Evolutionary conservation across 2,113 vertebrate species (phyloP).

Genomic region (Lontra canadensis): DNA sequence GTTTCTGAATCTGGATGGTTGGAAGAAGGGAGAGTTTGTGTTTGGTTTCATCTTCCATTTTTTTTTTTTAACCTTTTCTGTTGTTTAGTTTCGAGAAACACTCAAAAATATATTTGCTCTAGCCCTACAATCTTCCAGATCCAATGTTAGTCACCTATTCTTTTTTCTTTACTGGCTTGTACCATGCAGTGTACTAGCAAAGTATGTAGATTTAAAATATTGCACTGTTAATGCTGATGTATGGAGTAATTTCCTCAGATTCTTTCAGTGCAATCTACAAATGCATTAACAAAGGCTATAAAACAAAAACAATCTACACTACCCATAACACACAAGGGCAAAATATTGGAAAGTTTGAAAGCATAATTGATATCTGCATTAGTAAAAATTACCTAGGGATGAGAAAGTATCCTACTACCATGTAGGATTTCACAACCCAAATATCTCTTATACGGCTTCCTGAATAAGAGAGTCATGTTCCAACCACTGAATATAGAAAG

Average conservation of each 20-base stretch:
- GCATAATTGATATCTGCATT: constrained; percentile 74
- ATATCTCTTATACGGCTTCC: constrained; percentile 55
- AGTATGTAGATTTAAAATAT: constrained; percentile 55
- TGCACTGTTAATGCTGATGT: constrained; percentile 77
- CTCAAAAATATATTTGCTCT: not conserved
- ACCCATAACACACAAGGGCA: constrained; percentile 60
- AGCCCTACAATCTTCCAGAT: not conserved
- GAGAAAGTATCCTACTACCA: constrained; percentile 48
- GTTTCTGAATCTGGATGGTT: constrained; percentile 58
- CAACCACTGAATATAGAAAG: constrained; percentile 50
- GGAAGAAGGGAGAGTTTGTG: not conserved
- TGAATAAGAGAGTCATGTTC: constrained; percentile 44
- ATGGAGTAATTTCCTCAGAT: constrained; percentile 81
- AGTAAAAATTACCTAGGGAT: constrained; percentile 67
- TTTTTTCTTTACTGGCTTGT: constrained; percentile 54
- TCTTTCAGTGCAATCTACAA: constrained; percentile 81
- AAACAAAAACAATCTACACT: constrained; percentile 82
- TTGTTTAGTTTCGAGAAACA: constrained; percentile 52
- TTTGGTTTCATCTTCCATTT: constrained; percentile 54
- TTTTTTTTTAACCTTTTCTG: constrained; percentile 67
- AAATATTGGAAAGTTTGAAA: constrained; percentile 74
- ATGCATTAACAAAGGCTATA: constrained; percentile 82
- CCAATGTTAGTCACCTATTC: not conserved
- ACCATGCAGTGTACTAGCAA: constrained; percentile 52
- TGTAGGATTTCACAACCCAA: constrained; percentile 62